Conservation (phyloP, 2,888 invertebrate species). For the Eulithis testata region DNA sequence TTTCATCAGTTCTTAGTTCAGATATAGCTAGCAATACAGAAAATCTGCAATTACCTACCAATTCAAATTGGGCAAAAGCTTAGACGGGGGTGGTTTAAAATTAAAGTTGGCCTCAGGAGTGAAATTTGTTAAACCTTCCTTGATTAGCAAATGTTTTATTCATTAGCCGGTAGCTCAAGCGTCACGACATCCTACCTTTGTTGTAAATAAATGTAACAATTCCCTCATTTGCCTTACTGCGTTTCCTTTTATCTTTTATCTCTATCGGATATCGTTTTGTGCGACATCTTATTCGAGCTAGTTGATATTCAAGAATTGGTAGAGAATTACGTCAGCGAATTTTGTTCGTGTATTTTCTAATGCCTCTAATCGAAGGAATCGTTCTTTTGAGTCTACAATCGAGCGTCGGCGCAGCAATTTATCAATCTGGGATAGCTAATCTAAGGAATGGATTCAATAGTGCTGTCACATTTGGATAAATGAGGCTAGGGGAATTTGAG, state of each 20-base stretch:
- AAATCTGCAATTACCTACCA: conserved; percentile 8
- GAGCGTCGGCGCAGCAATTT: conserved; percentile 25
- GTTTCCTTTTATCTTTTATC: conserved; percentile 38
- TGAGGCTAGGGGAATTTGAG: conserved; percentile 24
- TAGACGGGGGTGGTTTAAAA: conserved; percentile 22
- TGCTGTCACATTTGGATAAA: conserved; percentile 29
- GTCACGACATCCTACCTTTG: conserved; percentile 46
- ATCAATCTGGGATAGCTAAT: conserved; percentile 33
- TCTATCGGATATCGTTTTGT: conserved; percentile 41
- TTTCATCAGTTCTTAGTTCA: conserved; percentile 12
- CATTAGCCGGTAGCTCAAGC: conserved; percentile 46
- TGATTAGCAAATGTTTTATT: conserved; percentile 54
- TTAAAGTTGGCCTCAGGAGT: conserved; percentile 25
- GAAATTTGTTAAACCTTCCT: conserved; percentile 44
- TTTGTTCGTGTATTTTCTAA: conserved; percentile 35
- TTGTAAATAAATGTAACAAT: conserved; percentile 44
- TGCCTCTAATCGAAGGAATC: conserved; percentile 39
- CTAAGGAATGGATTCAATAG: conserved; percentile 33
- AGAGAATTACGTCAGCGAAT: conserved; percentile 46
- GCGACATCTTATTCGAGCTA: conserved; percentile 45
- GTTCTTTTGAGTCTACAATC: conserved; percentile 32
- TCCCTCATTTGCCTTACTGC: conserved; percentile 29
- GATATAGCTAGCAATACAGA: not conserved
- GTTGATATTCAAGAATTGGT: conserved; percentile 45
- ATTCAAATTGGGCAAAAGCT: conserved; percentile 16